Conservation (phyloP, 2,113 vertebrate species). For the Seriola aureovittata region DNA sequence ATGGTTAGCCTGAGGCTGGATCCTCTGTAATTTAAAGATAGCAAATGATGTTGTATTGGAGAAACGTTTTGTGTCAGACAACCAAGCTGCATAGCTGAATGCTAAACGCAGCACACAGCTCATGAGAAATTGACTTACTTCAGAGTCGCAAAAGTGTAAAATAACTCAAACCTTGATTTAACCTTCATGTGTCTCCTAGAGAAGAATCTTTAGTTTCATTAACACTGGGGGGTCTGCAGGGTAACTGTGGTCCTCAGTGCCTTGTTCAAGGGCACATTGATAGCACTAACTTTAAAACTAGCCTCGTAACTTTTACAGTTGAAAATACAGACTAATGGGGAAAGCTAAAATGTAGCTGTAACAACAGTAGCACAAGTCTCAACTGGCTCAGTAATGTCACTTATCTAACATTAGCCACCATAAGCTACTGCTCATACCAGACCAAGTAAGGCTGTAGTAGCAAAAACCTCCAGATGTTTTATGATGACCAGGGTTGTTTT, state of each 20-base stretch:
- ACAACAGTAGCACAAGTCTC: not conserved
- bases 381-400: not conserved
- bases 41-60: constrained; percentile 1
- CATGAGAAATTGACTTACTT: not conserved
- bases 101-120: not conserved
- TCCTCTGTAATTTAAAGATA: constrained; percentile 31
- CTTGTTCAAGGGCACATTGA: not conserved
- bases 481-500: too few relatives aligned
- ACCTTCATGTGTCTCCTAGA: not conserved
- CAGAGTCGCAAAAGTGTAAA: not conserved
- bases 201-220: not conserved
- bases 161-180: constrained; percentile 4
- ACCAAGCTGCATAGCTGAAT: constrained; percentile 18
- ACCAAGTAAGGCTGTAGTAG: too few relatives aligned
- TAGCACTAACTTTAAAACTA: not conserved
- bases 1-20: constrained; percentile 19
- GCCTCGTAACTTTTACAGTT: not conserved
- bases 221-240: not conserved
- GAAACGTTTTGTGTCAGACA: constrained; percentile 5
- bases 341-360: not conserved
- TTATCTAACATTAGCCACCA: too few relatives aligned
- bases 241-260: not conserved
- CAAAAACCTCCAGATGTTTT: too few relatives aligned
- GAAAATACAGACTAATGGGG: not conserved
- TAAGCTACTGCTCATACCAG: too few relatives aligned